A percentile compares a stretch with the other conserved stretches of the same genome.
phyloP scores from a whole-genome alignment of 2,888 invertebrate species.

The Odontocolon sp. region DNA sequence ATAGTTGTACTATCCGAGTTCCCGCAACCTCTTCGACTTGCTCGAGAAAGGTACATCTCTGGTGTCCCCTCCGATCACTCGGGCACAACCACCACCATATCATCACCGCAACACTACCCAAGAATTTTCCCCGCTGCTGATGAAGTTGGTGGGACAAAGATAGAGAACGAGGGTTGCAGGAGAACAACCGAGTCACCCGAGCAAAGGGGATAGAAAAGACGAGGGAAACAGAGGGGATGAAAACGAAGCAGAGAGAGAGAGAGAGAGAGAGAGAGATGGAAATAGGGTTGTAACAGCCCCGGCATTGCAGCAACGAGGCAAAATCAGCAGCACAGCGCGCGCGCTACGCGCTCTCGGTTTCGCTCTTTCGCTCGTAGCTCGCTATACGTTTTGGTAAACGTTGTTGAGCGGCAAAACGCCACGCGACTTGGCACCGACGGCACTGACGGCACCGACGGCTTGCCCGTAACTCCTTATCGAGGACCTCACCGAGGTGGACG shows the following conservation, averaged over 20 bases:
- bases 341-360: slow-evolving; percentile 30
- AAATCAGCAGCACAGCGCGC: slow-evolving; percentile 17
- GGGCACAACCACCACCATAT: background rate
- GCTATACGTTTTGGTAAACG: slow-evolving; percentile 27
- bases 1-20: background rate
- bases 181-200: slow-evolving; percentile 5
- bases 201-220: background rate
- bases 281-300: slow-evolving; percentile 10
- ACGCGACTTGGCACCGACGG: slow-evolving; percentile 71
- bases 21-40: slow-evolving; percentile 37
- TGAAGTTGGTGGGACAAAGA: slow-evolving; percentile 65
- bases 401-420: slow-evolving; percentile 70
- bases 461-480: slow-evolving; percentile 33
- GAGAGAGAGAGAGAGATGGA: slow-evolving; percentile 38
- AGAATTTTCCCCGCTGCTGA: slow-evolving; percentile 47
- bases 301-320: slow-evolving; percentile 34
- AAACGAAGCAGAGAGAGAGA: slow-evolving; percentile 50
- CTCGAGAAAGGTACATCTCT: slow-evolving; percentile 26
- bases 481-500: slow-evolving; percentile 36
- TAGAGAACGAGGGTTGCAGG: slow-evolving; percentile 64
- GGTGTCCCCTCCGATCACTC: background rate
- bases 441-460: slow-evolving; percentile 59
- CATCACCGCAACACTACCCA: slow-evolving; percentile 32
- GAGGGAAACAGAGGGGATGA: background rate
- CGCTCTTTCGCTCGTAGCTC: slow-evolving; percentile 47